These are phyloP conservation scores for Cynopterus sphinx DNA, from an alignment of 2,797 vertebrate genomes.

Conservation along the genomic window DNA sequence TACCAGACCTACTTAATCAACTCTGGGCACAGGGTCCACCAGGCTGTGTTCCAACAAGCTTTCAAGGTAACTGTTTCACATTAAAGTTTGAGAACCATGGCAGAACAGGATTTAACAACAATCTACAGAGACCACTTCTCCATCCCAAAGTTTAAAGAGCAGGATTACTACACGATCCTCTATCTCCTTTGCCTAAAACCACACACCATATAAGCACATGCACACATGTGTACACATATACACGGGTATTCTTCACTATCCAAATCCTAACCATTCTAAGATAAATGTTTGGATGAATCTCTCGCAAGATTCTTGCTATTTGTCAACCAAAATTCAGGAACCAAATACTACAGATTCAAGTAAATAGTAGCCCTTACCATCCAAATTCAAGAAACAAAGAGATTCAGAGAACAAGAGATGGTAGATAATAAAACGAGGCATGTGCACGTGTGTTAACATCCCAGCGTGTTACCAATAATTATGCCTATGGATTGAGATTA, in stretches of 20 bases:
- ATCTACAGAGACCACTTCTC: slow-evolving; percentile 1
- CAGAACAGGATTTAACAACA: slow-evolving; percentile 34
- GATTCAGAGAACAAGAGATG: not conserved
- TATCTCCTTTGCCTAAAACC: slow-evolving; percentile 22
- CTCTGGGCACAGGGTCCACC: not conserved
- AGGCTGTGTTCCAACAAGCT: slow-evolving; percentile 17
- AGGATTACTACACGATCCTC: not conserved
- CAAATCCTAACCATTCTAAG: slow-evolving; percentile 4
- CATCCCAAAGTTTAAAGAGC: slow-evolving; percentile 5
- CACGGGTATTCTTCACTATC: not conserved
- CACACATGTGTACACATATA: not conserved
- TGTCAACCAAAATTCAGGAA: slow-evolving; percentile 45
- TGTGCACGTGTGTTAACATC: not conserved
- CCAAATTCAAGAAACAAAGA: slow-evolving; percentile 44
- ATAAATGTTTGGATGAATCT: not conserved
- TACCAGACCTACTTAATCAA: not conserved
- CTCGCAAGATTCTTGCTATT: slow-evolving; percentile 31
- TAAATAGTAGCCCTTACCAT: not conserved
- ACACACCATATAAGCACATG: not conserved
- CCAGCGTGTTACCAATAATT: not conserved
- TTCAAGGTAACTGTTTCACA: not conserved
- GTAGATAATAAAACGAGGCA: not conserved
- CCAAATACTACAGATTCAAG: not conserved
- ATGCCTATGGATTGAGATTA: not conserved
- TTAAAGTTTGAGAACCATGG: slow-evolving; percentile 17